Conservation (phyloP, 2,888 invertebrate species). For the Hecatera dysodea region DNA sequence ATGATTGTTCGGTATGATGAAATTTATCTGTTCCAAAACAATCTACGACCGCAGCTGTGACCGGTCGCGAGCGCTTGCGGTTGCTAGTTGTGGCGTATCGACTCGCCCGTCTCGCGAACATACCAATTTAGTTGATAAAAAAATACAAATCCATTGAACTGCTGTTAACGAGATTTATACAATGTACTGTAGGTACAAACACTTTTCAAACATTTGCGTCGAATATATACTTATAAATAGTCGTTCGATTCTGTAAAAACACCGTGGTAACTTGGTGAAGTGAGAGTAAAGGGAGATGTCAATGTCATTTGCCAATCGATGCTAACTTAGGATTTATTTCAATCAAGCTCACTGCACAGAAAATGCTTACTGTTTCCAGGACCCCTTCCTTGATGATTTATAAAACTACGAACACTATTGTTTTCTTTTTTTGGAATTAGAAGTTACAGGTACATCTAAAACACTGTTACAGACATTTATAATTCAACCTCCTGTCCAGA, state of each 20-base stretch:
- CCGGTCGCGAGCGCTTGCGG: conserved; percentile 60
- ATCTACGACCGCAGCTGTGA: conserved; percentile 69
- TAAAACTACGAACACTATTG: not conserved
- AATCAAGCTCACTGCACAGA: too few relatives aligned
- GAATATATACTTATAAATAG: too few relatives aligned
- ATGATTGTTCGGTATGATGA: conserved; percentile 64
- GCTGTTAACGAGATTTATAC: conserved; percentile 16
- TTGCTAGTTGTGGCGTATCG: conserved; percentile 51
- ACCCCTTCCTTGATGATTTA: not conserved
- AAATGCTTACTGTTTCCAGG: not conserved
- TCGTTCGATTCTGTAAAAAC: too few relatives aligned
- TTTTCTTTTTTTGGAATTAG: not conserved
- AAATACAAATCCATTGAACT: conserved; percentile 35
- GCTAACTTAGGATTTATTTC: too few relatives aligned
- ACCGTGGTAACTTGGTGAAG: too few relatives aligned
- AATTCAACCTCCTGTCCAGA: not conserved
- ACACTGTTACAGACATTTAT: conserved; percentile 20
- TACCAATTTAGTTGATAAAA: conserved; percentile 47
- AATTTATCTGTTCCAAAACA: conserved; percentile 70
- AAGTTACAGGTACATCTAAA: conserved; percentile 8
- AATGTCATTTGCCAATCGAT: too few relatives aligned
- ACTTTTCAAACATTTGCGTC: not conserved
- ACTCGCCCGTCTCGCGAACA: conserved; percentile 60
- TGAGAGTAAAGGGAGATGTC: too few relatives aligned
- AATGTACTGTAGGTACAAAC: too few relatives aligned